phyloP scores from a whole-genome alignment of 2,113 vertebrate species.

The Scophthalmus maximus region DNA sequence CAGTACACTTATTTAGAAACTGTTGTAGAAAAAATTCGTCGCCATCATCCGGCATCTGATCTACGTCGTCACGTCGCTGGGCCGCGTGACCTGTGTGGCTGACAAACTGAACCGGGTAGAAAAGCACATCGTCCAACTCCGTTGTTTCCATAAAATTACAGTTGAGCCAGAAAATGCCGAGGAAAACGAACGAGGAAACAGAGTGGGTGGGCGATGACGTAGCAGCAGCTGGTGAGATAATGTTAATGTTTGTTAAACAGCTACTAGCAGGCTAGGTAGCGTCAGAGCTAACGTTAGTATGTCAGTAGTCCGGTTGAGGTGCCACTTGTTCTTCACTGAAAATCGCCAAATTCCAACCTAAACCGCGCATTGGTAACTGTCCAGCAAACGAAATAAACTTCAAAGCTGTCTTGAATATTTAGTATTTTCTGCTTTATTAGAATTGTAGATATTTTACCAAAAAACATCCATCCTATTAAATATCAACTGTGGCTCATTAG shows the following conservation, averaged over 20 bases:
- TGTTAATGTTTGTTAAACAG: neutral
- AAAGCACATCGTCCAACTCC: neutral
- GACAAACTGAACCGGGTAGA: neutral
- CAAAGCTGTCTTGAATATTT: too few relatives aligned
- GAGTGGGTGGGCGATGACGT: conserved; percentile 81
- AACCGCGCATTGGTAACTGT: neutral
- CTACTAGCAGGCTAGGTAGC: conserved; percentile 40
- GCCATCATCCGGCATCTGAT: neutral
- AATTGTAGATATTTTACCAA: too few relatives aligned
- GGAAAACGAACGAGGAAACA: conserved; percentile 79
- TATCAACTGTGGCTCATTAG: too few relatives aligned
- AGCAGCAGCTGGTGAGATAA: conserved; percentile 58
- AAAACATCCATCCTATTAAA: too few relatives aligned
- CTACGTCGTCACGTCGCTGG: conserved; percentile 11
- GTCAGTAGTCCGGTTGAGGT: neutral
- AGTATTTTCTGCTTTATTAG: too few relatives aligned
- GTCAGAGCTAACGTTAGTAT: conserved; percentile 22
- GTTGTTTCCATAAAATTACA: neutral
- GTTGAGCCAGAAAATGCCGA: conserved; percentile 71
- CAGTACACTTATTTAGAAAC: too few relatives aligned
- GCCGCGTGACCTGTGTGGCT: conserved; percentile 56
- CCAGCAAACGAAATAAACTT: too few relatives aligned
- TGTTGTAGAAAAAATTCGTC: too few relatives aligned
- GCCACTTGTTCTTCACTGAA: neutral
- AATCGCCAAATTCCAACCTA: too few relatives aligned